Percentiles rank a stretch among this genome's conserved stretches.
These are phyloP conservation scores for Trachymyrmex cornetzi DNA, from an alignment of 1,140 invertebrate genomes.

Conservation along the genomic window DNA sequence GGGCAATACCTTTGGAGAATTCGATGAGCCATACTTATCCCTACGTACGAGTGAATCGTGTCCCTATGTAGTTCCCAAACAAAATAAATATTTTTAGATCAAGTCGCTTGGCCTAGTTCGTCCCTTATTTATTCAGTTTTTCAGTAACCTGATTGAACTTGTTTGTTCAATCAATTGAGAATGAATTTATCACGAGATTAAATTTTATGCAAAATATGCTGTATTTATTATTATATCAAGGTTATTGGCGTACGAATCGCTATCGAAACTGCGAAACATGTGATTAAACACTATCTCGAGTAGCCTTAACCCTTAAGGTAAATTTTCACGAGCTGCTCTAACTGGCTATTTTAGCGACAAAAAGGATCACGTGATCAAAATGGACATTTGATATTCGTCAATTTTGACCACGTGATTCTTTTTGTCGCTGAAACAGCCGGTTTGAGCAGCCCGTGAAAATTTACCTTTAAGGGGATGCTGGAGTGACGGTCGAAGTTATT, in stretches of 20 bases:
- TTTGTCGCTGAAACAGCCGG: too few relatives aligned
- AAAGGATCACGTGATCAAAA: too few relatives aligned
- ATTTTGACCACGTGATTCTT: too few relatives aligned
- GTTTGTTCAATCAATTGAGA: constrained; percentile 14
- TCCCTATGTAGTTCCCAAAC: not conserved
- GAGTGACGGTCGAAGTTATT: too few relatives aligned
- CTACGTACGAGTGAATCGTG: not conserved
- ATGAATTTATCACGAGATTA: not conserved
- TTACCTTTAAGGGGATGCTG: too few relatives aligned
- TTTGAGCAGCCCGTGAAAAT: too few relatives aligned
- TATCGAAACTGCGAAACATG: not conserved
- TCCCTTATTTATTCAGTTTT: constrained; percentile 11
- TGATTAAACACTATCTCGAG: not conserved
- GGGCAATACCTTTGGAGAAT: constrained; percentile 64
- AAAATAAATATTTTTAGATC: constrained; percentile 12
- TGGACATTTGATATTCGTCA: too few relatives aligned
- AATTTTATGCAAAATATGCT: not conserved
- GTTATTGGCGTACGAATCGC: not conserved
- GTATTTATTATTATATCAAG: constrained; percentile 9
- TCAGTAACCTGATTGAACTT: not conserved
- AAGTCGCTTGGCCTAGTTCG: not conserved
- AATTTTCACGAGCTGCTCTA: too few relatives aligned
- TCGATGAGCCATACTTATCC: constrained; percentile 75
- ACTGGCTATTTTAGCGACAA: too few relatives aligned
- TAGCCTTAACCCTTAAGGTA: not conserved